Percentiles rank a stretch among this genome's conserved stretches.
Evolutionary conservation across 30 jellyfish, hydroid and myxozoan species (phyloP).

Genomic region (Catostylus mosaicus): DNA sequence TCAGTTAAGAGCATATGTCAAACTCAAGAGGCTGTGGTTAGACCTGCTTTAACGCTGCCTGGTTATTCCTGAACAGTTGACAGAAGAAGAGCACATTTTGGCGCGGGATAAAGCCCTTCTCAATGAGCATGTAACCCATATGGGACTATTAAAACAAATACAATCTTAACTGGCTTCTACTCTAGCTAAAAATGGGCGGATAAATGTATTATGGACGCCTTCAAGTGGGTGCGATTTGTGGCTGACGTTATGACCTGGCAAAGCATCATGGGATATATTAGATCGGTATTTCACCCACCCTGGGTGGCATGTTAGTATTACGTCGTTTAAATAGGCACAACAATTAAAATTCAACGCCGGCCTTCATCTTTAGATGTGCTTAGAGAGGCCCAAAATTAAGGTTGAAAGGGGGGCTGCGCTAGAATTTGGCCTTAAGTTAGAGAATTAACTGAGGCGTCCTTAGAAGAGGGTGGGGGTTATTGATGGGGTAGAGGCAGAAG

Average conservation of each 20-base stretch:
- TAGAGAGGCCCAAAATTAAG: no score
- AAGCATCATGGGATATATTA: neutral
- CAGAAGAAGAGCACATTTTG: slow-evolving; percentile 23
- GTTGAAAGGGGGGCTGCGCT: no score
- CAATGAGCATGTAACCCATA: slow-evolving; percentile 26
- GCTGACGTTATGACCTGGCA: slow-evolving; percentile 9
- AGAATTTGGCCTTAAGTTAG: no score
- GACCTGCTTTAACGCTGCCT: slow-evolving; percentile 28
- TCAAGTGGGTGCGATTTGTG: slow-evolving; percentile 14
- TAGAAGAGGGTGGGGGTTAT: no score
- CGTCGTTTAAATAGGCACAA: no score
- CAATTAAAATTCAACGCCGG: no score
- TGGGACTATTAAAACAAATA: slow-evolving; percentile 2
- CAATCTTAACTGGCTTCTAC: slow-evolving; percentile 37
- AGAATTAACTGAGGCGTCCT: no score
- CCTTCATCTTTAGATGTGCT: no score
- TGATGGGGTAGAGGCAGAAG: no score
- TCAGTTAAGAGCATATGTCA: slow-evolving; percentile 55
- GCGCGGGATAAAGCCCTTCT: neutral
- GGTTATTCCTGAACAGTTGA: slow-evolving; percentile 34
- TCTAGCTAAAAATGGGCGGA: slow-evolving; percentile 45
- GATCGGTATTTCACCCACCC: no score
- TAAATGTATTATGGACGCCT: neutral
- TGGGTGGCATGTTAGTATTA: no score
- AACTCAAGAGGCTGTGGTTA: slow-evolving; percentile 65